These are phyloP conservation scores for Augochlorella aurata DNA, from an alignment of 2,888 invertebrate species.

Conservation along the genomic window DNA sequence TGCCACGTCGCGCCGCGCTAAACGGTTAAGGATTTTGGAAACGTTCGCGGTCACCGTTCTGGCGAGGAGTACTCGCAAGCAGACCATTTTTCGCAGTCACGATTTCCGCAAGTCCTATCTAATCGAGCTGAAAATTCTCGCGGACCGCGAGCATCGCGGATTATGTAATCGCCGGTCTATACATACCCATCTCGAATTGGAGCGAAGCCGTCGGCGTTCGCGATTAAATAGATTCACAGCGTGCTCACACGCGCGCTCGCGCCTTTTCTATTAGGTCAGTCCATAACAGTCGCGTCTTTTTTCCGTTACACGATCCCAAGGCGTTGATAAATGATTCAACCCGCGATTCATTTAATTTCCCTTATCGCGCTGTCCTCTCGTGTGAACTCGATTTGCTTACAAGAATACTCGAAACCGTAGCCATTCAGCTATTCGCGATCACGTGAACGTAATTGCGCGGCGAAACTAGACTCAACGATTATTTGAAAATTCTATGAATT, in stretches of 20 bases:
- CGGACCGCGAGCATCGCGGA: slow-evolving; percentile 39
- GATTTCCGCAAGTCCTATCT: neutral
- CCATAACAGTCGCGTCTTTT: slow-evolving; percentile 1
- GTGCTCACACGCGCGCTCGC: neutral
- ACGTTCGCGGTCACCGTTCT: neutral
- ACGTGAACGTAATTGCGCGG: neutral
- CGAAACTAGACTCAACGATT: neutral
- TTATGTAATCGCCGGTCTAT: slow-evolving; percentile 39
- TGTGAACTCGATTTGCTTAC: neutral
- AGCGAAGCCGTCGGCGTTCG: slow-evolving; percentile 44
- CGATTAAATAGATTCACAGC: slow-evolving; percentile 45
- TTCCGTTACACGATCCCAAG: neutral
- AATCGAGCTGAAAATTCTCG: slow-evolving; percentile 21
- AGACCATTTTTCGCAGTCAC: neutral
- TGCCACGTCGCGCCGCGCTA: neutral
- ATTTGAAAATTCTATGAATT: neutral
- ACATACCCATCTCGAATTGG: slow-evolving; percentile 46
- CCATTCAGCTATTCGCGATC: neutral
- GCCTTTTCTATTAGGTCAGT: slow-evolving; percentile 33
- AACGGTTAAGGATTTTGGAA: slow-evolving; percentile 13
- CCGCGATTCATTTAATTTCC: neutral
- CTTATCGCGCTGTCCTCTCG: neutral
- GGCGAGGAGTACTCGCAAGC: neutral
- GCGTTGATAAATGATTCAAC: neutral
- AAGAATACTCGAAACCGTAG: neutral